Percentiles rank a stretch among this genome's conserved stretches.
phyloP scores from a whole-genome alignment of 2,888 invertebrate genomes.

The Altica lythri region DNA sequence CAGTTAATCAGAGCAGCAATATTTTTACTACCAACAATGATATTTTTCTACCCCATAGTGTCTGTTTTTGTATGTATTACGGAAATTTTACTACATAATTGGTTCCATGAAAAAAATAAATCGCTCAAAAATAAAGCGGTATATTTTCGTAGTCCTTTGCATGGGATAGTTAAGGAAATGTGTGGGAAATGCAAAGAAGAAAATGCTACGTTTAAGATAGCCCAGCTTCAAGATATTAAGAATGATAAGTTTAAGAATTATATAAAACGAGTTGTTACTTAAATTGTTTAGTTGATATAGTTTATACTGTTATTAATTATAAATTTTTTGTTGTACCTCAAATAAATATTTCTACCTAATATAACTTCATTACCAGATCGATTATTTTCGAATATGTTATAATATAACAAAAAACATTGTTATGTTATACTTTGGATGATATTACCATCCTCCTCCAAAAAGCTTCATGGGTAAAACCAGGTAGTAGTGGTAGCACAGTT shows the following conservation, averaged over 20 bases:
- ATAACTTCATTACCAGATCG: no score
- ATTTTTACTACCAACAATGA: constrained; percentile 65
- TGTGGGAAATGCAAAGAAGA: constrained; percentile 71
- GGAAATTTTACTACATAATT: constrained; percentile 69
- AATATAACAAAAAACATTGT: no score
- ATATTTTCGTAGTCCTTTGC: constrained; percentile 73
- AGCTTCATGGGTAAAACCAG: no score
- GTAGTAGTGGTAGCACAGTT: no score
- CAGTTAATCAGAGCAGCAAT: constrained; percentile 51
- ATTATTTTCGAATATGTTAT: no score
- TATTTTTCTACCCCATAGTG: constrained; percentile 63
- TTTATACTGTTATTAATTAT: constrained; percentile 2
- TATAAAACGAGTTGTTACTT: constrained; percentile 49
- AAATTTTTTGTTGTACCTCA: background rate
- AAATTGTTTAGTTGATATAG: no score
- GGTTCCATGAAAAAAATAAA: constrained; percentile 72
- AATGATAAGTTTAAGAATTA: constrained; percentile 51
- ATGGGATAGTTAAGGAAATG: constrained; percentile 69
- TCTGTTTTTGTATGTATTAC: constrained; percentile 60
- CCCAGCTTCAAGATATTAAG: constrained; percentile 68
- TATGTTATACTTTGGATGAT: no score
- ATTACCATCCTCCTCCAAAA: no score
- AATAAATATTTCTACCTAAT: background rate
- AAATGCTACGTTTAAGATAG: constrained; percentile 65
- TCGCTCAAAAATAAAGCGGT: constrained; percentile 59